Base-by-base conservation (phyloP, 2,888 invertebrate species). In the Drosophila percnosoma region DNA sequence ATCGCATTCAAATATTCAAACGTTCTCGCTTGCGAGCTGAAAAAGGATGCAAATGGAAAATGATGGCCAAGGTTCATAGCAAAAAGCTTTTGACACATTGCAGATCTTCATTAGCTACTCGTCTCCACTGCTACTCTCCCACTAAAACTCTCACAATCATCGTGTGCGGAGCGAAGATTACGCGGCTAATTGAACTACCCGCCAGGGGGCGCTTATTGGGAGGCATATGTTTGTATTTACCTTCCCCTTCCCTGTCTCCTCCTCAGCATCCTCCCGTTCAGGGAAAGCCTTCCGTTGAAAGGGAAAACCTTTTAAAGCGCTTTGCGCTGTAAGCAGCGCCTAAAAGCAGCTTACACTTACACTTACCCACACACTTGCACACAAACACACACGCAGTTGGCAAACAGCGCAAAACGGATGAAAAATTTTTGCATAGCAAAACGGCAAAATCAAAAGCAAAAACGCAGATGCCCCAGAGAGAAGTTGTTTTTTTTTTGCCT, bases 281-380 rank as follows among this genome's bases (percentile, higher is more conserved):
- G 24, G 45, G 45, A 45, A 45, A 45, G 27, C 48, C 45, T 49
- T 27, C 31, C 36, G 33, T 45, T 67, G 75, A 71, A 79, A 65
- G 64, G 75, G 49, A 72, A 81, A 87, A 83, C 75, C 87, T 79
- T 89, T 85, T 89, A 85, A 85, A 87, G 84, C 89, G 87, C 84
- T 87, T 85, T 82, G 54, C 61, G 69, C 89, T 83, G 81, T 85
- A 82, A 83, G 75, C 83, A 77, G 80, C 82, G 77, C 75, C 87
- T 88, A 79, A 89, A 83, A 85, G 87, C 82, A 66, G 85, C 89
- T 85, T 85, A 89, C 75, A 79, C 72, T 72, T 69, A 74, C 72
- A 64, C 79, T 48, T 60, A 48, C 75, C 45, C 64, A 59, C 69
- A 34, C 69, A 15, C 63, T 27, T 27, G 31, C 60, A 29, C 49